Conservation (phyloP, 2,888 invertebrate genomes). For the Minunthozetes semirufus region DNA sequence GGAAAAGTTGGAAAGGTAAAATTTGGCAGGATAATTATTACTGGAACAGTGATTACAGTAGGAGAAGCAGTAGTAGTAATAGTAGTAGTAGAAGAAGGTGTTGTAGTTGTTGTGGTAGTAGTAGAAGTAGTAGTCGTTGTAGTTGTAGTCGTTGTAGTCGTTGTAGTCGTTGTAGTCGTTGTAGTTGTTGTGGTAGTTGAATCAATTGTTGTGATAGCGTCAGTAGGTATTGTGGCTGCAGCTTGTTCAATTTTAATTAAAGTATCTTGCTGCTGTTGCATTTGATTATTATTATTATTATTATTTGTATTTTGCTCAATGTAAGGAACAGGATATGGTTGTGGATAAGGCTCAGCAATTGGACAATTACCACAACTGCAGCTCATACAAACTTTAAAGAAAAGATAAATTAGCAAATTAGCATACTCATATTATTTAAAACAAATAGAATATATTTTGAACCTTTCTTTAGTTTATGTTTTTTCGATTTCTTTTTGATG, state of each 20-base stretch:
- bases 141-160: constrained; percentile 25
- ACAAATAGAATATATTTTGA: no score
- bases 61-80: no score
- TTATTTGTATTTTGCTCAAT: background rate
- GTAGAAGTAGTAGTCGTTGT: background rate
- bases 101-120: background rate
- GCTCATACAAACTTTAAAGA: background rate
- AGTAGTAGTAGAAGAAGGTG: no score
- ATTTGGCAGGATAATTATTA: no score
- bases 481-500: no score
- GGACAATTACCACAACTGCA: background rate
- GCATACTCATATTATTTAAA: no score
- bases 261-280: background rate
- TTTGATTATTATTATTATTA: background rate
- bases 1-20: no score
- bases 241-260: no score
- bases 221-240: background rate
- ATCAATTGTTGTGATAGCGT: background rate
- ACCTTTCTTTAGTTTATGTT: no score
- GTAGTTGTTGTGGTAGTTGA: constrained; percentile 33
- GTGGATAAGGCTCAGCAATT: background rate
- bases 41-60: no score
- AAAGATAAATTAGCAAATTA: no score
- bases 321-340: no score
- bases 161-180: constrained; percentile 29